phyloP scores from a whole-genome alignment of 2,888 invertebrate genomes.

The Agrochola litura region DNA sequence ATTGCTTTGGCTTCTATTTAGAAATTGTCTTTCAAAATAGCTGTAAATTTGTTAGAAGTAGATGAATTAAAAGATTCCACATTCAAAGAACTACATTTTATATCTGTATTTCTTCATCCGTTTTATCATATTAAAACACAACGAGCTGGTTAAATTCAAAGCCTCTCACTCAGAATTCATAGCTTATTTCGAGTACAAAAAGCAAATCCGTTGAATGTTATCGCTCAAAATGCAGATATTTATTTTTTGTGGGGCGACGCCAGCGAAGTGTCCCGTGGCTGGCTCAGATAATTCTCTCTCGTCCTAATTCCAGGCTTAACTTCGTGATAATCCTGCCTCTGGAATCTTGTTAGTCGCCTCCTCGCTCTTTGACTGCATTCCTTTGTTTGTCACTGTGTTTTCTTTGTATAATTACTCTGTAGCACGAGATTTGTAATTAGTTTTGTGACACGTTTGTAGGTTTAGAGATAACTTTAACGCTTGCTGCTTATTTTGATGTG shows the following conservation, averaged over 20 bases:
- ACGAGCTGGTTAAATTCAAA: slow-evolving; percentile 43
- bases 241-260: slow-evolving; percentile 49
- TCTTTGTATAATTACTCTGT: slow-evolving; percentile 60
- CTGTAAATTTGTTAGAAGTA: background rate
- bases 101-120: slow-evolving; percentile 33
- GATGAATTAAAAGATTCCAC: slow-evolving; percentile 1
- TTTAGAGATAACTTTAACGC: slow-evolving; percentile 12
- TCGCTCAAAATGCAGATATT: slow-evolving; percentile 60
- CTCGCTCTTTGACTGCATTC: slow-evolving; percentile 64
- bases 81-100: slow-evolving; percentile 24
- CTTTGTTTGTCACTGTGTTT: slow-evolving; percentile 58
- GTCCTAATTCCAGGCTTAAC: slow-evolving; percentile 68
- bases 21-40: slow-evolving; percentile 5
- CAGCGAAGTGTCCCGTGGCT: slow-evolving; percentile 42
- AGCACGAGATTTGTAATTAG: slow-evolving; percentile 53
- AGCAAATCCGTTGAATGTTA: slow-evolving; percentile 56
- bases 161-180: slow-evolving; percentile 39
- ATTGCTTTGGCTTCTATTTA: slow-evolving; percentile 10
- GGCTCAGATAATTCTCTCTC: slow-evolving; percentile 63
- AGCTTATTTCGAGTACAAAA: slow-evolving; percentile 59
- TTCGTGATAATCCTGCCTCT: slow-evolving; percentile 64
- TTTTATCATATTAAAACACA: slow-evolving; percentile 30
- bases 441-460: slow-evolving; percentile 36
- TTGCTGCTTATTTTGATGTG: slow-evolving; percentile 14
- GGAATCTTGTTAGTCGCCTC: slow-evolving; percentile 68